A percentile compares a stretch with the other conserved stretches of the same genome.
phyloP scores from a whole-genome alignment of 2,113 vertebrate genomes.

The Riparia riparia region DNA sequence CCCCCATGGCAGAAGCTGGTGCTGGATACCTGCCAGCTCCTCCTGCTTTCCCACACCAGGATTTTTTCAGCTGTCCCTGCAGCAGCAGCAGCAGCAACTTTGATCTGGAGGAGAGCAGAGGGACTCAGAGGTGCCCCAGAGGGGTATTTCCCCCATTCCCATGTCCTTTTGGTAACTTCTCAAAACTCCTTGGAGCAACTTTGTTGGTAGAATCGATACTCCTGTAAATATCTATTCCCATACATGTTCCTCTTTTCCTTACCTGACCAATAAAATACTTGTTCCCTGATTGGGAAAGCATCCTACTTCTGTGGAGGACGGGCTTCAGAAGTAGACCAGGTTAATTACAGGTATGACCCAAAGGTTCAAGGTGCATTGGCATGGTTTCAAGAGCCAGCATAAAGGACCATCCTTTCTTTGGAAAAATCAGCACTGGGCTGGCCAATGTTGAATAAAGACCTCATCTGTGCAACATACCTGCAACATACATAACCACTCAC shows the following conservation, averaged over 20 bases:
- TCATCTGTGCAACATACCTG: background rate
- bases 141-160: background rate
- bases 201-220: background rate
- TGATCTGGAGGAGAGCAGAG: background rate
- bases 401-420: background rate
- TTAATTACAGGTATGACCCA: background rate
- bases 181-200: background rate
- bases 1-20: background rate
- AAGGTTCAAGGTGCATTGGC: background rate
- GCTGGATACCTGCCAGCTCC: slow-evolving; percentile 53
- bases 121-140: background rate
- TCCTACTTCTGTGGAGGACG: background rate
- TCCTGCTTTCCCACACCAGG: slow-evolving; percentile 12
- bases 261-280: accelerated
- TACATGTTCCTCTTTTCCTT: background rate
- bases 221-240: background rate
- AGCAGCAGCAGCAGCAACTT: background rate
- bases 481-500: background rate
- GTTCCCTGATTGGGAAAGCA: background rate
- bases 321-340: background rate
- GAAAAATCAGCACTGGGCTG: background rate
- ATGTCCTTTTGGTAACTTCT: background rate
- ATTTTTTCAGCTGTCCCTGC: slow-evolving; percentile 28
- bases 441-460: background rate
- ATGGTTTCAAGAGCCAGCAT: background rate